These are phyloP conservation scores for Cyrtonyx montezumae DNA, from an alignment of 2,113 vertebrate genomes.

Conservation along the genomic window DNA sequence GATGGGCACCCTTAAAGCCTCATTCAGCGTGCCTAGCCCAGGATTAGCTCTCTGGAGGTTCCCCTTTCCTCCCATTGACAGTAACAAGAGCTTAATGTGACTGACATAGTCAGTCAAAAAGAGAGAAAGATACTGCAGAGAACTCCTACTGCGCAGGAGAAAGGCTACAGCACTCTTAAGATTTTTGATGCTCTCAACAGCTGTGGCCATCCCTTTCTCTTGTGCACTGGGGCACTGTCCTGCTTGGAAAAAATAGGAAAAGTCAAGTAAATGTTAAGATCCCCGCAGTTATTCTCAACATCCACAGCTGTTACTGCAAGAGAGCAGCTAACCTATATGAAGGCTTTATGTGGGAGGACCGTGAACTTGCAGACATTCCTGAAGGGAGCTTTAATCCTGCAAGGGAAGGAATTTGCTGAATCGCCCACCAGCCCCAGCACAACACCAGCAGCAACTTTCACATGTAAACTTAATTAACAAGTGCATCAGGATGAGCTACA, in stretches of 20 bases:
- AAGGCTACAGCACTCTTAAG: conserved; percentile 18
- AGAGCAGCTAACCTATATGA: conserved; percentile 53
- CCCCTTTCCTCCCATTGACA: neutral
- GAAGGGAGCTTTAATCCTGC: conserved; percentile 58
- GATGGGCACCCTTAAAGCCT: conserved; percentile 17
- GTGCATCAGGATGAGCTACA: neutral
- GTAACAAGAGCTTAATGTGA: conserved; percentile 19
- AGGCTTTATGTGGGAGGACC: conserved; percentile 56
- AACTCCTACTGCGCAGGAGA: conserved; percentile 38
- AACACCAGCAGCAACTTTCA: conserved; percentile 9
- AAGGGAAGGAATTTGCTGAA: conserved; percentile 60
- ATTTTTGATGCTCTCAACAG: conserved; percentile 41
- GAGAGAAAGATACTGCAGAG: conserved; percentile 32
- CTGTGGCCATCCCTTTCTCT: conserved; percentile 20
- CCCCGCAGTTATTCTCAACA: conserved; percentile 47
- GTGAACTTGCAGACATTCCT: conserved; percentile 60
- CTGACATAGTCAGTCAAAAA: conserved; percentile 26
- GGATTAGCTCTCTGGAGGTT: conserved; percentile 13
- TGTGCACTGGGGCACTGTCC: neutral
- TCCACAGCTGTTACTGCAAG: conserved; percentile 62
- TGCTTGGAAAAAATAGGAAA: conserved; percentile 13
- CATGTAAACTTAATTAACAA: conserved; percentile 27
- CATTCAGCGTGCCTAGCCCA: neutral
- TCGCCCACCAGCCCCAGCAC: conserved; percentile 22
- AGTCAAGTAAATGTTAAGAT: conserved; percentile 45